A percentile compares a stretch with the other conserved stretches of the same genome.
These are phyloP conservation scores for Phyllotreta striolata DNA, from an alignment of 2,888 invertebrate genomes.

Conservation along the genomic window DNA sequence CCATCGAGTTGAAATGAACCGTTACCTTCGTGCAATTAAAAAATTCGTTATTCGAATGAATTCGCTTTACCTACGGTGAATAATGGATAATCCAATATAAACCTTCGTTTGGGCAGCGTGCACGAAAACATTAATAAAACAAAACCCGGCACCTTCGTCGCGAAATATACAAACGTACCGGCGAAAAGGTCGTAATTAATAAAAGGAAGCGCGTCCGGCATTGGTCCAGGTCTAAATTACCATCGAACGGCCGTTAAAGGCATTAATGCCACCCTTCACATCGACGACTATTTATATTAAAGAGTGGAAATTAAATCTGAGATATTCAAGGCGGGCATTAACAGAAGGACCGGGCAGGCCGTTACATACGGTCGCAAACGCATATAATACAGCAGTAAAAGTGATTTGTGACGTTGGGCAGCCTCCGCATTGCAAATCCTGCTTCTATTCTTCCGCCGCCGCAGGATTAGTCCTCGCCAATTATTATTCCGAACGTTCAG, in stretches of 20 bases:
- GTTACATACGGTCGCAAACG: conserved; percentile 47
- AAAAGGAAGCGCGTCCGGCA: conserved; percentile 43
- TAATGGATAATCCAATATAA: conserved; percentile 10
- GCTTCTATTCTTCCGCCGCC: conserved; percentile 57
- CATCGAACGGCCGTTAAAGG: conserved; percentile 42
- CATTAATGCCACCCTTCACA: conserved; percentile 49
- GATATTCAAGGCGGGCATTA: conserved; percentile 55
- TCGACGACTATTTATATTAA: conserved; percentile 52
- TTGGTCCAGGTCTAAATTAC: conserved; percentile 47
- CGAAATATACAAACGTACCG: conserved; percentile 35
- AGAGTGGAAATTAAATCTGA: conserved; percentile 58
- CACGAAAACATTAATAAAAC: conserved; percentile 40
- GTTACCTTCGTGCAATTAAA: too few relatives aligned
- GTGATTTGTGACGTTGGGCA: conserved; percentile 62
- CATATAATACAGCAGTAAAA: conserved; percentile 58
- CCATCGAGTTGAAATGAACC: too few relatives aligned
- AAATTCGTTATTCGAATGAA: neutral
- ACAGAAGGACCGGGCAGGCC: conserved; percentile 51
- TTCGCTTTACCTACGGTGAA: neutral
- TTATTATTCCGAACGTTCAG: conserved; percentile 58
- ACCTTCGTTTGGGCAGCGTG: conserved; percentile 2
- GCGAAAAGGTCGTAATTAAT: conserved; percentile 42
- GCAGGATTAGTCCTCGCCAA: conserved; percentile 57
- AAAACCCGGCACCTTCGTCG: conserved; percentile 33
- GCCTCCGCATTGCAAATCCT: conserved; percentile 62